Conservation (phyloP, 1,140 invertebrate species). For the Epicauta chinensis region DNA sequence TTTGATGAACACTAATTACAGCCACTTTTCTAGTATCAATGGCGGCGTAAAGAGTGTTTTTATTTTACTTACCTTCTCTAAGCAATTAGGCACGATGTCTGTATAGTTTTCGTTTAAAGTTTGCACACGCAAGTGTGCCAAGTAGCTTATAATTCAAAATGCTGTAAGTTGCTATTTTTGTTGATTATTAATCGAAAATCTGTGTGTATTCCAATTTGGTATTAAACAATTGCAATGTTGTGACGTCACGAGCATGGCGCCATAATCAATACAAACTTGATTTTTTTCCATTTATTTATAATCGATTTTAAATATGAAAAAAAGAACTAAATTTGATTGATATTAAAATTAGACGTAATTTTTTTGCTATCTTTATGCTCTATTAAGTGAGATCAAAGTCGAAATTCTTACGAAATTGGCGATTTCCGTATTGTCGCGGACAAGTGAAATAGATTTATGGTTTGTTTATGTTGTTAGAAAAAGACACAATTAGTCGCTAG, state of each 20-base stretch:
- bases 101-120: constrained; percentile 21
- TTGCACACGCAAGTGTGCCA: constrained; percentile 39
- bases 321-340: too few relatives aligned
- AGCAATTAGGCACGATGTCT: constrained; percentile 23
- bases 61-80: constrained; percentile 14
- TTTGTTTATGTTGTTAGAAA: too few relatives aligned
- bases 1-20: too few relatives aligned
- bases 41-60: constrained; percentile 27
- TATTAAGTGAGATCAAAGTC: too few relatives aligned
- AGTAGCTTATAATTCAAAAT: constrained; percentile 26
- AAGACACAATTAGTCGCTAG: too few relatives aligned
- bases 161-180: constrained; percentile 28
- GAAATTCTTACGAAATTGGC: too few relatives aligned
- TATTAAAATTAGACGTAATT: too few relatives aligned
- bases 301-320: too few relatives aligned
- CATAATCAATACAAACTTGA: constrained; percentile 2
- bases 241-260: constrained; percentile 6
- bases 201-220: not conserved
- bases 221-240: not conserved
- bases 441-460: too few relatives aligned
- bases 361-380: too few relatives aligned
- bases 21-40: constrained; percentile 22
- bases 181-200: not conserved
- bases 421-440: too few relatives aligned
- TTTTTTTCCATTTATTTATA: not conserved